These are phyloP conservation scores for Callithrix jacchus DNA, from an alignment of 2,113 vertebrate species.

Conservation along the genomic window DNA sequence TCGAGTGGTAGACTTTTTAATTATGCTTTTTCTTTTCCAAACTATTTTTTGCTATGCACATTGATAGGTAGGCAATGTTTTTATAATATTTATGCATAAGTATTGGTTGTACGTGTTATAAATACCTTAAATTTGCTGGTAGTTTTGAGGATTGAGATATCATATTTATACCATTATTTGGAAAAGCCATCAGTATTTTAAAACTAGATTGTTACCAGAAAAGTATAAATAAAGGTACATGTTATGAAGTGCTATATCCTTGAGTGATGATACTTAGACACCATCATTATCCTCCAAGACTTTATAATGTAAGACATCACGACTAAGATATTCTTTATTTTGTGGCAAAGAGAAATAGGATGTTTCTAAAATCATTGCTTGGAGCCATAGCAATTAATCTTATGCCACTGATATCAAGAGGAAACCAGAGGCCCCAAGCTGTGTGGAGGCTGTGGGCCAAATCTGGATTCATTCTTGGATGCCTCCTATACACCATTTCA, in stretches of 20 bases:
- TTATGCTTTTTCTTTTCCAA: not conserved
- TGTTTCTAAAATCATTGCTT: not conserved
- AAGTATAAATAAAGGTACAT: not conserved
- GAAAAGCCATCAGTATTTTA: not conserved
- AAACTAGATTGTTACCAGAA: not conserved
- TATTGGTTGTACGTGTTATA: not conserved
- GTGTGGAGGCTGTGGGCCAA: not conserved
- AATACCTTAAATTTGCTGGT: not conserved
- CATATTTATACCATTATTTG: not conserved
- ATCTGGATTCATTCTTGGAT: conserved; percentile 48
- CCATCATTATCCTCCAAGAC: not conserved
- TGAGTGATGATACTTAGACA: not conserved
- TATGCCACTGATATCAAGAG: conserved; percentile 1
- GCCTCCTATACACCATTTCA: not conserved
- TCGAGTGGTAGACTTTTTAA: not conserved
- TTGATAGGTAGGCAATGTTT: not conserved
- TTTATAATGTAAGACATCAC: not conserved
- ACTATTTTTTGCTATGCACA: not conserved
- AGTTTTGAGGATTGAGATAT: not conserved
- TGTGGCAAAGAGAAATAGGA: not conserved
- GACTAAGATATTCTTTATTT: not conserved
- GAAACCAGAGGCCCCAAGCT: not conserved
- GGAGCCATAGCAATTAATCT: conserved; percentile 41
- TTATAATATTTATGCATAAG: not conserved
- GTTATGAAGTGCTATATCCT: not conserved